A percentile compares a stretch with the other conserved stretches of the same genome.
These are phyloP conservation scores for Dasyornis broadbenti DNA, from an alignment of 2,113 vertebrate genomes.

Conservation along the genomic window DNA sequence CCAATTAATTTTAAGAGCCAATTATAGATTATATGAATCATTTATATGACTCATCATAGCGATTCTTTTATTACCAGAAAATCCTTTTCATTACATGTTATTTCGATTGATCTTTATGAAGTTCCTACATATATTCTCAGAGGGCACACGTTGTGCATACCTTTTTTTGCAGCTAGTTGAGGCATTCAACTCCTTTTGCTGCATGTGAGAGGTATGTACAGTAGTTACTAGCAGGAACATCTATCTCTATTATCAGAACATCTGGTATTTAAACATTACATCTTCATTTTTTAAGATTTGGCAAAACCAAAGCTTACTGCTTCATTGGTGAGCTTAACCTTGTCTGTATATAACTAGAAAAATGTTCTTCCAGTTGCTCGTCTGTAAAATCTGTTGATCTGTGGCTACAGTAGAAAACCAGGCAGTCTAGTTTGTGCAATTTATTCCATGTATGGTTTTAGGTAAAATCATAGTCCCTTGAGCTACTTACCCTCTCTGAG, in stretches of 20 bases:
- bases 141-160: not conserved
- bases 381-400: not conserved
- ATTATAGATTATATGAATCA: not conserved
- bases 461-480: not conserved
- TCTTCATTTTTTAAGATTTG: not conserved
- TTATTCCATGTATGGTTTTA: not conserved
- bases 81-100: not conserved
- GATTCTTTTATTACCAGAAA: not conserved
- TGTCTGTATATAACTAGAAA: not conserved
- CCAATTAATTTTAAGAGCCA: not conserved
- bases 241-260: not conserved
- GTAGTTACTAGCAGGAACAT: not conserved
- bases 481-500: not conserved
- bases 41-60: not conserved
- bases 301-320: not conserved
- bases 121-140: not conserved
- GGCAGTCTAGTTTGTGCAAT: not conserved
- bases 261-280: not conserved
- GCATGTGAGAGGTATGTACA: not conserved
- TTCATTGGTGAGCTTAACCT: not conserved
- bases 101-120: constrained; percentile 1
- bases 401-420: not conserved
- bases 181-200: not conserved
- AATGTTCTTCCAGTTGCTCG: not conserved
- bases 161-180: not conserved